Base-by-base conservation (phyloP, 2,113 vertebrate species). In the Passer montanus region DNA sequence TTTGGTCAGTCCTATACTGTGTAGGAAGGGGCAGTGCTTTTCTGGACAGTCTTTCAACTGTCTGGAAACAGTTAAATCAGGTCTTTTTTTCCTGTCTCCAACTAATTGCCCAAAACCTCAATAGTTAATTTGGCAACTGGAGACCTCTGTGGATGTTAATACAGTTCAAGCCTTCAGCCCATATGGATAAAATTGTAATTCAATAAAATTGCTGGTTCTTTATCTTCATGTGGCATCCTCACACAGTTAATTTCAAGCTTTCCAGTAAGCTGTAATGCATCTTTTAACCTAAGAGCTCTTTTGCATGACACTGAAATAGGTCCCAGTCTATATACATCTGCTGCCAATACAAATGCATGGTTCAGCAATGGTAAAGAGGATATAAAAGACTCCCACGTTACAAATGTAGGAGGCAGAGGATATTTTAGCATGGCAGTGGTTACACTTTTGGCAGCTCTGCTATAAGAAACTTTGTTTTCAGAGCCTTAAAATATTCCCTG, bases 391-490 rank as follows among this genome's bases (percentile, higher is more conserved):
- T 95, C 95, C 94, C 96, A 96, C 69, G 1, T 94, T 93, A 93
- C 80, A 93, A 95, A 94, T 70, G 95, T 96, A 96, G 96, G 96
- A 97, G 96, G 93, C 88, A 96, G 93, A 92, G 95, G 95, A 95
- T 97, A 97, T 97, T 97, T 96, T 96, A 96, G 88, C 60, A 70
- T 95, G 94, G 93, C 94, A 96, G 95, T 53, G 92, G 94, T 96
- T 97, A 93, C 56, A 78, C 85, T 97, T 96, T 95, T 93, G 92
- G 92, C 94, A 97, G 94, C 87, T 94, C 81, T 90, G 60, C 94
- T 95, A 94, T 94, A 96, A 95, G 87, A 92, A 95, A 95, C 93
- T 92, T 96, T 92, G 96, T 96, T 97, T 97, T 90, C 94, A 96
- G 93, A 86, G 76, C 73, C 96, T 96, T 94, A 96, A 96, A 97